Base-by-base conservation (phyloP, 2,888 invertebrate genomes). In the Tetragonisca angustula region DNA sequence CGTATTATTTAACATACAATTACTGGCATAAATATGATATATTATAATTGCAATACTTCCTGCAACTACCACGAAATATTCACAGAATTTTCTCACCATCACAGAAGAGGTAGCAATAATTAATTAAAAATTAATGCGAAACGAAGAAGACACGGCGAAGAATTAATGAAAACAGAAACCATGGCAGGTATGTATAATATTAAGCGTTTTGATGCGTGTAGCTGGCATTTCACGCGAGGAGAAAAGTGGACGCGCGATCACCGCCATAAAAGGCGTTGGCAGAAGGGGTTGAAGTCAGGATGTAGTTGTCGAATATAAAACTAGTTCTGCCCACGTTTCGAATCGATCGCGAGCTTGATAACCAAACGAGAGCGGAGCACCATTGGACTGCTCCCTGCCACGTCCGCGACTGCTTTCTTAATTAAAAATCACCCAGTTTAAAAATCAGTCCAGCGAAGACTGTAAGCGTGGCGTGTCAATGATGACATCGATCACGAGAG, bases 381-480 rank as follows among this genome's bases (percentile, higher is more conserved):
- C 36, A 36, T 9, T 36, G 6, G 36, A 32, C 36, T 36, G 36
- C 36, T 36, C 36, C 5, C 5, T 9, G 36, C 62, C 62, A 81
- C 84, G 68, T 36, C 32, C n/a, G n/a, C 52, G 79, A 69, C 84
- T 79, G 68, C 82, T 81, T 85, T 88, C 90, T 88, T 90, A 90
- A 90, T 90, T 90, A 90, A 89, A 89, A 90, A 90, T 90, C 89
- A 90, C 88, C 78, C 76, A 88, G 4, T 32, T 32, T 32, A 4
- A 32, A 32, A 32, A 32, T 32, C 32, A 32, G 32, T 32, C 56
- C 61, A 59, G 24, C 64, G 11, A 56, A 76, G 77, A 86, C 79
- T 82, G 72, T 80, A 76, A 72, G 71, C 75, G 72, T 79, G n/a
- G 70, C 78, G 76, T 81, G 84, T 79, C 84, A 79, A 80, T 83